Evolutionary conservation across 2,113 vertebrate species (phyloP).

Genomic region (Percopsis transmontana): DNA sequence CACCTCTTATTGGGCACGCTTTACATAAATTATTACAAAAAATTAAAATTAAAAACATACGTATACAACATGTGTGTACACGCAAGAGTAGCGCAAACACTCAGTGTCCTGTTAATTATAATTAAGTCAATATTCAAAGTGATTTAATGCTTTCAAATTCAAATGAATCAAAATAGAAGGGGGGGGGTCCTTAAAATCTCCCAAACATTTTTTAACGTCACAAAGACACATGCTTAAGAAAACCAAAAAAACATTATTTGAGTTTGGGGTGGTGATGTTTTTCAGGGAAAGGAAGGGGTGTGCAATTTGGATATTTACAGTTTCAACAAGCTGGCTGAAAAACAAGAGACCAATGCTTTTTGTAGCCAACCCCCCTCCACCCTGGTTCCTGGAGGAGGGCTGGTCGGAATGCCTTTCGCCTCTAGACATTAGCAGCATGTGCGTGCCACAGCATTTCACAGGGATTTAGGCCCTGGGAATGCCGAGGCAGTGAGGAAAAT

Average conservation of each 20-base stretch:
- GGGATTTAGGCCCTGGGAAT: constrained; percentile 79
- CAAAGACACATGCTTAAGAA: too few species aligned
- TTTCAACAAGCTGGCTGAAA: constrained; percentile 58
- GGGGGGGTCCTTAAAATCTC: not conserved
- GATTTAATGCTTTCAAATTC: not conserved
- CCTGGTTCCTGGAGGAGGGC: constrained; percentile 70
- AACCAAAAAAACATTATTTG: too few species aligned
- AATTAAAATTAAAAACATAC: not conserved
- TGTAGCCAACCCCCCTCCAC: constrained; percentile 64
- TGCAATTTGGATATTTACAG: constrained; percentile 40
- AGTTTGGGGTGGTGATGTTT: not conserved
- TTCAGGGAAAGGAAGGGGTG: constrained; percentile 44
- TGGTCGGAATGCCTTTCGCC: constrained; percentile 70
- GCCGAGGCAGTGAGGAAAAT: constrained; percentile 72
- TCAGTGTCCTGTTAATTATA: too few species aligned
- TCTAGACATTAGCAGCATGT: constrained; percentile 68
- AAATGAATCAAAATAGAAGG: not conserved
- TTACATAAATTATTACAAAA: not conserved
- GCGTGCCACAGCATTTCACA: constrained; percentile 76
- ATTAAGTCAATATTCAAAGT: constrained; percentile 3
- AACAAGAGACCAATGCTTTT: constrained; percentile 81
- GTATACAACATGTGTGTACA: not conserved
- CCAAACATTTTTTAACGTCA: too few species aligned
- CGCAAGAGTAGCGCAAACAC: too few species aligned
- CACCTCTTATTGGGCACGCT: not conserved